Conservation (phyloP, 2,113 vertebrate species). For the Vulpes ferrilata region DNA sequence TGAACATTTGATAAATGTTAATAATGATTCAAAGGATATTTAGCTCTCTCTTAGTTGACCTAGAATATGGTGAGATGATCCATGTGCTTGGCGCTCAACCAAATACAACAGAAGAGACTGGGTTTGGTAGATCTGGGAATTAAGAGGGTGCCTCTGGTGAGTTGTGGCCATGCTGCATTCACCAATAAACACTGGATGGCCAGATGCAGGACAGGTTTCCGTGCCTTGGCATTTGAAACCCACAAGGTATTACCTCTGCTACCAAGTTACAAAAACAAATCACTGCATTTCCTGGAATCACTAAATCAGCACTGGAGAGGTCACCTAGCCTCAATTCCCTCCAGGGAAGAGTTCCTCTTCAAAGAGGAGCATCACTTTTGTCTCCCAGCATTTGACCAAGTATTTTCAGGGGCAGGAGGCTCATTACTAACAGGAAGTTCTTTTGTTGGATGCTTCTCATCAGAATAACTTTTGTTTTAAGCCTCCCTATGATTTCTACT, state of each 20-base stretch:
- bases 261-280: background rate
- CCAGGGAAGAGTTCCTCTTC: background rate
- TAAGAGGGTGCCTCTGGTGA: background rate
- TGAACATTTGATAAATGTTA: conserved; percentile 10
- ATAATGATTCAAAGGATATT: background rate
- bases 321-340: background rate
- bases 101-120: background rate
- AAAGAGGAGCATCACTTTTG: background rate
- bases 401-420: background rate
- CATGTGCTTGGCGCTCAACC: background rate
- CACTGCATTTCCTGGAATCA: background rate
- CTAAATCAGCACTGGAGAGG: background rate
- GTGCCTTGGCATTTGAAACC: background rate
- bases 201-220: background rate
- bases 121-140: fast-evolving
- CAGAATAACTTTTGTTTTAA: background rate
- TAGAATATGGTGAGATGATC: background rate
- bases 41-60: background rate
- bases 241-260: background rate
- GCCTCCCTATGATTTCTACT: background rate
- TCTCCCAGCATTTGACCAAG: background rate
- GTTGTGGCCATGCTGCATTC: fast-evolving
- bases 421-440: background rate
- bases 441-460: background rate
- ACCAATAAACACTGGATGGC: background rate